These are phyloP conservation scores for Drosophila nigrodunni DNA, from an alignment of 1,140 invertebrate species.

Conservation along the genomic window DNA sequence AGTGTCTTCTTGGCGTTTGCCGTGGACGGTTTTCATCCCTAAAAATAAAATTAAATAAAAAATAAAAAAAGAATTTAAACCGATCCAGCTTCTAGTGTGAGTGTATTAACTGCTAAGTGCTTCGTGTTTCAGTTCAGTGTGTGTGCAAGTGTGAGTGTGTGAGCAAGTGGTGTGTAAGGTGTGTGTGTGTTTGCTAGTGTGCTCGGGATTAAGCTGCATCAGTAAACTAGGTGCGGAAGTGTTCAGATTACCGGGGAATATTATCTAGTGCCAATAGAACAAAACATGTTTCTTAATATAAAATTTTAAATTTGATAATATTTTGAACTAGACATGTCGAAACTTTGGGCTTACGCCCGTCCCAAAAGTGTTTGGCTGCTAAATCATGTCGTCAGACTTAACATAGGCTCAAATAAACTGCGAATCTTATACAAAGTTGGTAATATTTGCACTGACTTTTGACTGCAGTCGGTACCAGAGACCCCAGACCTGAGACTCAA, in stretches of 20 bases:
- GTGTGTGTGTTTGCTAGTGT: slow-evolving; percentile 36
- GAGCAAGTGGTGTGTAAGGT: slow-evolving; percentile 17
- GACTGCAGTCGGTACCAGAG: background rate
- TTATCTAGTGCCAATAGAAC: slow-evolving; percentile 33
- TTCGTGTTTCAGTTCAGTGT: slow-evolving; percentile 8
- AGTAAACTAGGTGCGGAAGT: slow-evolving; percentile 75
- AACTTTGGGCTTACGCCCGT: background rate
- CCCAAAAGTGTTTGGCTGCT: slow-evolving; percentile 4
- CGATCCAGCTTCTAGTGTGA: slow-evolving; percentile 45
- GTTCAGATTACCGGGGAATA: slow-evolving; percentile 12
- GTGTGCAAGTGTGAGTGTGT: slow-evolving; percentile 20
- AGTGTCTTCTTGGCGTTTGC: slow-evolving; percentile 83
- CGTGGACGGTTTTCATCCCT: slow-evolving; percentile 62
- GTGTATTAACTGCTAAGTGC: slow-evolving; percentile 40
- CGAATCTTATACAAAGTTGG: slow-evolving; percentile 20
- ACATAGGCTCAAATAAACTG: slow-evolving; percentile 11
- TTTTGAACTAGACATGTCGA: slow-evolving; percentile 7
- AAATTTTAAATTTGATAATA: slow-evolving; percentile 5
- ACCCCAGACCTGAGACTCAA: too few species aligned
- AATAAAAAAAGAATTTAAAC: background rate
- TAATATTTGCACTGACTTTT: slow-evolving; percentile 23
- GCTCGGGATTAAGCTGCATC: slow-evolving; percentile 18
- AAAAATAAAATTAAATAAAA: too few species aligned
- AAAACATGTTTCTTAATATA: background rate
- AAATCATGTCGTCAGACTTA: slow-evolving; percentile 17